Percentiles rank a stretch among this genome's conserved stretches.
Evolutionary conservation across 2,888 invertebrate genomes (phyloP).

Genomic region (Diaphora mendica): DNA sequence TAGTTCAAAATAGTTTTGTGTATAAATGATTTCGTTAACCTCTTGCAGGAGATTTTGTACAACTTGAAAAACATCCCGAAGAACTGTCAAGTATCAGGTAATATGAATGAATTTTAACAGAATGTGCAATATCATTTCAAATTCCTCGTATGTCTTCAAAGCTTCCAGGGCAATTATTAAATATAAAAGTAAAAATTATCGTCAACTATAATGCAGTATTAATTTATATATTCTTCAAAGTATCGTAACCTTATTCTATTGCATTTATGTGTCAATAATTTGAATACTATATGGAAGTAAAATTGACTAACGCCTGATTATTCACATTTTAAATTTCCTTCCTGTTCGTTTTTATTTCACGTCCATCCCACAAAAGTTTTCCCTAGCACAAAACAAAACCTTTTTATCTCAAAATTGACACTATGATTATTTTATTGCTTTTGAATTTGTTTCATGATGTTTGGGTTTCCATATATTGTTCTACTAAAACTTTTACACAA

Average conservation of each 20-base stretch:
- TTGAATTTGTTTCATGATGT: not conserved
- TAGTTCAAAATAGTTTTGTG: not conserved
- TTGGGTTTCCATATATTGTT: not conserved
- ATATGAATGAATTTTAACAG: not conserved
- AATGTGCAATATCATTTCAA: not conserved
- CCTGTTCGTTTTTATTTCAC: not conserved
- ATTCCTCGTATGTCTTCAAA: not conserved
- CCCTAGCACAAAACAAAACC: not conserved
- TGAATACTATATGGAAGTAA: not conserved
- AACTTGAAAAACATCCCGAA: not conserved
- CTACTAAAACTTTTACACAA: not conserved
- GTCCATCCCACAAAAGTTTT: not conserved
- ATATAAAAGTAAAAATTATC: not conserved
- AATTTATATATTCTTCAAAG: not conserved
- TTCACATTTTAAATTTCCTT: not conserved
- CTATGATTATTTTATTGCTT: not conserved
- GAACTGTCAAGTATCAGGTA: not conserved
- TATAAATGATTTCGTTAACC: not conserved
- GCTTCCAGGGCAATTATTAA: not conserved
- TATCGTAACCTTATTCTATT: not conserved
- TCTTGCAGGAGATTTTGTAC: not conserved
- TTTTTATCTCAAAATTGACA: not conserved
- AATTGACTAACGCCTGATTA: not conserved
- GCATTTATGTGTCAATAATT: not conserved
- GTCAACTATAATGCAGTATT: not conserved